Percentiles rank a stretch among this genome's conserved stretches.
phyloP scores from a whole-genome alignment of 1,140 invertebrate genomes.

The Diorhabda carinulata region DNA sequence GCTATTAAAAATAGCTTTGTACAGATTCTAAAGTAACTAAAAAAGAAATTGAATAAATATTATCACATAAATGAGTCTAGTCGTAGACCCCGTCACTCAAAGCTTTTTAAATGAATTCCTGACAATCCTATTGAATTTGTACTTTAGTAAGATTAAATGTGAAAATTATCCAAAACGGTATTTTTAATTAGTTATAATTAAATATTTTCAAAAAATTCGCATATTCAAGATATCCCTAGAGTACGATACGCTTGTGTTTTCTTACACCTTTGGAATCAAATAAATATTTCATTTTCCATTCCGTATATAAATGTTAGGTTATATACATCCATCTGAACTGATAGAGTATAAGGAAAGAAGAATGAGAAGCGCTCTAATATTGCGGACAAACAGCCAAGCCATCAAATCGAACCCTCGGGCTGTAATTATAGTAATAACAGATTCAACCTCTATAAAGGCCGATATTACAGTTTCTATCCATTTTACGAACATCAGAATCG shows the following conservation, averaged over 20 bases:
- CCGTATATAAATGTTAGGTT: background rate
- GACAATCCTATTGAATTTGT: too few species aligned
- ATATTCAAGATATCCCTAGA: too few species aligned
- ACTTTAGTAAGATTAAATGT: too few species aligned
- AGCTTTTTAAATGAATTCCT: too few species aligned
- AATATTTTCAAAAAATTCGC: too few species aligned
- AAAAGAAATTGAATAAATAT: too few species aligned
- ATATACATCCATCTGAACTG: background rate
- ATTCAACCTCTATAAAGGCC: constrained; percentile 38
- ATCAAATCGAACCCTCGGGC: constrained; percentile 31
- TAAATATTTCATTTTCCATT: background rate
- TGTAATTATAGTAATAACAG: constrained; percentile 44
- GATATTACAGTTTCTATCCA: constrained; percentile 40
- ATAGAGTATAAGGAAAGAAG: background rate
- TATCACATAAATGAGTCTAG: too few species aligned
- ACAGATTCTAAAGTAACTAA: too few species aligned
- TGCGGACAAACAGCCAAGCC: constrained; percentile 29
- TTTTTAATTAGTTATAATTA: too few species aligned
- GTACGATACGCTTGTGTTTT: background rate
- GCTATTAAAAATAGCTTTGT: too few species aligned
- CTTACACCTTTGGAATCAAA: background rate
- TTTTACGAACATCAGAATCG: constrained; percentile 22
- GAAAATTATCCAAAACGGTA: too few species aligned
- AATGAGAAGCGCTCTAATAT: background rate
- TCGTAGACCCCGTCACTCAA: too few species aligned